Conservation (phyloP, 2,113 vertebrate species). For the Tachycineta bicolor region DNA sequence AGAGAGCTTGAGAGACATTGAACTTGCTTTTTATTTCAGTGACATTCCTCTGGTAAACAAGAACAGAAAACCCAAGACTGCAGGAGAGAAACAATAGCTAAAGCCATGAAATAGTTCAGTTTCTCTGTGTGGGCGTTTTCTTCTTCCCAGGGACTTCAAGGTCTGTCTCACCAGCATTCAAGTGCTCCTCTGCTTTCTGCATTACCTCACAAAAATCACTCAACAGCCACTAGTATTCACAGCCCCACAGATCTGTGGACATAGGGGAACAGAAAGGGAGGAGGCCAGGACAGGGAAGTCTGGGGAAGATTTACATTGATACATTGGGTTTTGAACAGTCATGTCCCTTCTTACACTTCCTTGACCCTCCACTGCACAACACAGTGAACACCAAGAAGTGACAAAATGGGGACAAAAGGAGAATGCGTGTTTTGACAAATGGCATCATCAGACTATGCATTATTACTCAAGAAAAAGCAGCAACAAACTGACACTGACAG, state of each 20-base stretch:
- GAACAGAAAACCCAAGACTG: background rate
- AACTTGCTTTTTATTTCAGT: background rate
- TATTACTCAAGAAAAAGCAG: background rate
- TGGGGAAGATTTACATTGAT: background rate
- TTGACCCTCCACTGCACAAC: background rate
- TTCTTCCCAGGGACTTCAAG: background rate
- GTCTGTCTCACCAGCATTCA: background rate
- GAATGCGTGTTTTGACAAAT: background rate
- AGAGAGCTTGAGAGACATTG: background rate
- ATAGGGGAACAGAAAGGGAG: background rate
- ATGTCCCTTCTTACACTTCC: background rate
- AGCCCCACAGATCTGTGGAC: background rate
- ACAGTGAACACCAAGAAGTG: background rate
- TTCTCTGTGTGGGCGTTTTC: background rate
- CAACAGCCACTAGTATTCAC: background rate
- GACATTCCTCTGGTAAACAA: background rate
- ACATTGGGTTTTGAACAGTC: background rate
- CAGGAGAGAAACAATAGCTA: background rate
- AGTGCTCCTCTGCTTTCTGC: background rate
- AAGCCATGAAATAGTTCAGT: background rate
- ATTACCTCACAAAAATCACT: background rate
- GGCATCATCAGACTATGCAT: background rate
- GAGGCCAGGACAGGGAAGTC: background rate
- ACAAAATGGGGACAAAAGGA: background rate
- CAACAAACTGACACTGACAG: background rate